phyloP scores from a whole-genome alignment of 2,113 vertebrate genomes.

The Chaetura pelagica region DNA sequence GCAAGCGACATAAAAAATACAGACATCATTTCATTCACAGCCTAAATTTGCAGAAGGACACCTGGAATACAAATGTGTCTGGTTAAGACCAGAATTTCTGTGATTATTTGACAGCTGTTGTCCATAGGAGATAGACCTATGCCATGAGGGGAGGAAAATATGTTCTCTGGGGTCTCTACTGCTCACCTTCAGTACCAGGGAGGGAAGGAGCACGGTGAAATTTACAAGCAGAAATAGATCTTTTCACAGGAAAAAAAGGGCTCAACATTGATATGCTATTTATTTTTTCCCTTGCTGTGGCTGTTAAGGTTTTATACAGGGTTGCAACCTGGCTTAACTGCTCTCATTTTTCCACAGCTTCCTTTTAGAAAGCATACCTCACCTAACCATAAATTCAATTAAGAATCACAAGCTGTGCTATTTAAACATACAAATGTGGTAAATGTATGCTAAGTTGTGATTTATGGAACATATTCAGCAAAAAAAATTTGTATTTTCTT shows the following conservation, averaged over 20 bases:
- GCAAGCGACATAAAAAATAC: slow-evolving; percentile 42
- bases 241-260: background rate
- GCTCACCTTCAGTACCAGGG: background rate
- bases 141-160: background rate
- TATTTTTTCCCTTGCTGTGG: background rate
- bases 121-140: background rate
- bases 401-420: background rate
- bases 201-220: background rate
- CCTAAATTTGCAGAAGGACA: slow-evolving; percentile 35
- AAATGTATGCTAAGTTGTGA: background rate
- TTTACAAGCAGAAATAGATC: background rate
- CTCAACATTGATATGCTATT: background rate
- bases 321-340: background rate
- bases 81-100: background rate
- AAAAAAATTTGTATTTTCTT: background rate
- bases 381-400: background rate
- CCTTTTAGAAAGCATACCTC: background rate
- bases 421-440: background rate
- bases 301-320: background rate
- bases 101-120: slow-evolving; percentile 38
- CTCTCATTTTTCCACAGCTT: background rate
- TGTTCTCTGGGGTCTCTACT: background rate
- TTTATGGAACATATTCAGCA: background rate
- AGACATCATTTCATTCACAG: slow-evolving; percentile 62
- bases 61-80: slow-evolving; percentile 58